Evolutionary conservation across 1,140 invertebrate species (phyloP), one percentile per base, ranked within the genome.

Genomic region (Coelopa frigida): DNA sequence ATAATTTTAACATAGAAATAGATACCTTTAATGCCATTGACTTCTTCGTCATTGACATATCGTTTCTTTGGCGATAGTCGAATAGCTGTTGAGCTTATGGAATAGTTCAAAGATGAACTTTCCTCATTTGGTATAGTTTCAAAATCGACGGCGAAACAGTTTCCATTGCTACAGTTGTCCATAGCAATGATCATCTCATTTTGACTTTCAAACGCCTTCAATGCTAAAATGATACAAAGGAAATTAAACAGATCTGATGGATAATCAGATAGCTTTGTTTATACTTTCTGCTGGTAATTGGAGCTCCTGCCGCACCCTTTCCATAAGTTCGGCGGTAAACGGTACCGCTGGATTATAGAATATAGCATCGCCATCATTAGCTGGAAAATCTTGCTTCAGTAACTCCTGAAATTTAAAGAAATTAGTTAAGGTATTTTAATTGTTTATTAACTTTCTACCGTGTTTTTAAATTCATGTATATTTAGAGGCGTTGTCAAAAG

Each of bases 301-400:
- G 29, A 73, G 47, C 14, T 68, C 62, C 24, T 47, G n/a, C 4
- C 70, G 59, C 14, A 72, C 55, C 20, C 52, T 37, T 17, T 65
- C 59, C 48, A 73, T 68, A 3, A 75, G 45, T 5, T 50, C 44
- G 44, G 52, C 47, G 7, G 56, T 58, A 29, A 62, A 66, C 2
- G 53, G 22, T 3, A 52, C 62, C 5, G 39, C 47, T 4, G 73
- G 73, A 3, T 65, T 44, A 52, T 68, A 75, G 21, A 69, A 65
- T 15, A 74, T 35, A 1, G 24, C 44, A 37, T 68, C 64, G 1
- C 29, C 33, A n/a, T 67, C 53, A 39, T 58, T 61, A 1, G 45
- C 47, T 3, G 57, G 59, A 12, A 61, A 58, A 12, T 32, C 40
- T 14, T 4, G 12, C 14, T 23, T 47, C 15, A 46, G 39, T 18